Conservation (phyloP, 2,113 vertebrate genomes). For the Todiramphus chloris region DNA sequence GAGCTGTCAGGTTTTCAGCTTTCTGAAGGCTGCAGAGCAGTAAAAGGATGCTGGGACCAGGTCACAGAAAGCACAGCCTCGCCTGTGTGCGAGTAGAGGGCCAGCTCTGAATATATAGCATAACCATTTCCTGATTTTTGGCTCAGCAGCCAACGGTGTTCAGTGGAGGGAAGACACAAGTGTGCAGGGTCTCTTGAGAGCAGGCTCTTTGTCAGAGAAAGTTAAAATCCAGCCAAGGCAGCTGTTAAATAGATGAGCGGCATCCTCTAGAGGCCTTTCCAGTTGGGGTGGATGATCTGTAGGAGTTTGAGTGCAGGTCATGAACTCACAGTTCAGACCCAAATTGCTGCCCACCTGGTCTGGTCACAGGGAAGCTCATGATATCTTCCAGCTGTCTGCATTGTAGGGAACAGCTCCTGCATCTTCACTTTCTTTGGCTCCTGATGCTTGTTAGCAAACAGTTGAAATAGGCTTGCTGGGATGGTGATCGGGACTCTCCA, state of each 20-base stretch:
- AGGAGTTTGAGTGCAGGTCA: conserved; percentile 57
- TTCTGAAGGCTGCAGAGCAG: not conserved
- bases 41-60: not conserved
- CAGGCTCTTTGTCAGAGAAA: conserved; percentile 37
- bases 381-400: conserved; percentile 55
- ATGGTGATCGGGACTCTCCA: not conserved
- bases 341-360: conserved; percentile 52
- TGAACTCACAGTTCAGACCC: conserved; percentile 49
- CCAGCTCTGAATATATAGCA: not conserved
- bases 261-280: conserved; percentile 31
- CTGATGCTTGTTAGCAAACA: not conserved
- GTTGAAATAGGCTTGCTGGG: not conserved
- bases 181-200: not conserved
- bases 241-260: conserved; percentile 40
- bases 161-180: not conserved
- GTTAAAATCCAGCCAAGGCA: conserved; percentile 28
- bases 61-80: not conserved
- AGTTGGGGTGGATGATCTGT: conserved; percentile 42
- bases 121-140: not conserved
- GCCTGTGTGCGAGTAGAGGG: not conserved
- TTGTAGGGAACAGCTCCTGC: not conserved
- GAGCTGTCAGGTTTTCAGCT: not conserved
- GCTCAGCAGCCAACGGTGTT: not conserved
- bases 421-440: not conserved
- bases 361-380: conserved; percentile 18